Conservation (phyloP, 2,113 vertebrate genomes). For the Vimba vimba region DNA sequence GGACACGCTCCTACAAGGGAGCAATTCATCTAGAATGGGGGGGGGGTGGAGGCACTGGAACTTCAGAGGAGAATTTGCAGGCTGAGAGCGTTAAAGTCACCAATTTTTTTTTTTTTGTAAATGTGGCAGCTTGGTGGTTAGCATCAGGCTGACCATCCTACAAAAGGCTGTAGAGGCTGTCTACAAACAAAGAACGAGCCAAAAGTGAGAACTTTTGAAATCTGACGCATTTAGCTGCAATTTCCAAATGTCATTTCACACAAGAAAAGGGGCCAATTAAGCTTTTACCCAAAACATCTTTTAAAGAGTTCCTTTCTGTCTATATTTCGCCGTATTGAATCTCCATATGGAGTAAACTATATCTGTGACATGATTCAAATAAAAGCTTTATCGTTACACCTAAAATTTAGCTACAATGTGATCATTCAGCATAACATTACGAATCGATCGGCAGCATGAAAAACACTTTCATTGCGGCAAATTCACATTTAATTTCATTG, state of each 20-base stretch:
- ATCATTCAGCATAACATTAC: neutral
- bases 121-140: constrained; percentile 13
- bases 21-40: constrained; percentile 54
- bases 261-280: neutral
- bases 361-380: neutral
- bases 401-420: neutral
- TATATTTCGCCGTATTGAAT: neutral
- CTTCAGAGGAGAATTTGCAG: constrained; percentile 49
- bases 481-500: neutral
- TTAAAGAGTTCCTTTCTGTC: neutral
- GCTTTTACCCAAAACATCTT: neutral
- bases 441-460: neutral
- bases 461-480: neutral
- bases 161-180: neutral
- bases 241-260: neutral
- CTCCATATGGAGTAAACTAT: neutral
- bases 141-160: constrained; percentile 39
- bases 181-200: neutral
- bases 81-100: constrained; percentile 40
- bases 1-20: constrained; percentile 62
- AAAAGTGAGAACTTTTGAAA: neutral
- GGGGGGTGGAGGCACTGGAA: constrained; percentile 54
- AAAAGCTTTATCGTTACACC: neutral
- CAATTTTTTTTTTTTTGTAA: neutral
- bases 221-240: neutral